These are phyloP conservation scores for Melopsittacus undulatus DNA, from an alignment of 2,797 vertebrate species.

Conservation along the genomic window DNA sequence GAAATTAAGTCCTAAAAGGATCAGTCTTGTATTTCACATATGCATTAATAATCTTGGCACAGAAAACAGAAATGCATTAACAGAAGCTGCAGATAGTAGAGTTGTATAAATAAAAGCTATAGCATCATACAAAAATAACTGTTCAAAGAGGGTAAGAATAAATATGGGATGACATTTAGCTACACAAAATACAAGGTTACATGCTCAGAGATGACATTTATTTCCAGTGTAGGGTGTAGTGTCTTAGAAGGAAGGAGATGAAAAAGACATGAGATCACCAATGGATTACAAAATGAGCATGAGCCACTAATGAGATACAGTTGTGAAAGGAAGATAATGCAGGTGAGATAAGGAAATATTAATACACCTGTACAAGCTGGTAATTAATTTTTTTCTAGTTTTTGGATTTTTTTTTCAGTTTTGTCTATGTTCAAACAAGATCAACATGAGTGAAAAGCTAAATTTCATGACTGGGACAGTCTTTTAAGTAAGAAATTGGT, in stretches of 20 bases:
- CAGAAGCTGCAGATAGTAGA: not conserved
- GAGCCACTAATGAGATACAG: rapidly evolving
- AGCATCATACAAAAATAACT: not conserved
- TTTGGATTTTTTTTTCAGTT: not conserved
- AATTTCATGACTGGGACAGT: not conserved
- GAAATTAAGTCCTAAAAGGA: not conserved
- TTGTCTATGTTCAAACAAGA: not conserved
- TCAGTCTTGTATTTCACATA: not conserved
- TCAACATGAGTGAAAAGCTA: not conserved
- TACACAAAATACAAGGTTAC: not conserved
- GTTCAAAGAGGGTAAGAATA: not conserved
- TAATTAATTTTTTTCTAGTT: not conserved
- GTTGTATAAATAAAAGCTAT: not conserved
- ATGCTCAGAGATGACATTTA: not conserved
- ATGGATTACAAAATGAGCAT: not conserved
- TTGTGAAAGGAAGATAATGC: not conserved
- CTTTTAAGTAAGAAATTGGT: not conserved
- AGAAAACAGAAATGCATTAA: not conserved
- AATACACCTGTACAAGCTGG: not conserved
- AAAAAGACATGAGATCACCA: not conserved
- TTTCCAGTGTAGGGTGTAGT: not conserved
- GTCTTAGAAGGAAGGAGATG: not conserved
- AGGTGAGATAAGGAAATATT: not conserved
- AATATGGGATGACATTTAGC: not conserved
- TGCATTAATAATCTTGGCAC: not conserved